Percentiles rank a stretch among this genome's conserved stretches.
These are phyloP conservation scores for Rhinolophus ferrumequinum DNA, from an alignment of 2,113 vertebrate species.

Conservation along the genomic window DNA sequence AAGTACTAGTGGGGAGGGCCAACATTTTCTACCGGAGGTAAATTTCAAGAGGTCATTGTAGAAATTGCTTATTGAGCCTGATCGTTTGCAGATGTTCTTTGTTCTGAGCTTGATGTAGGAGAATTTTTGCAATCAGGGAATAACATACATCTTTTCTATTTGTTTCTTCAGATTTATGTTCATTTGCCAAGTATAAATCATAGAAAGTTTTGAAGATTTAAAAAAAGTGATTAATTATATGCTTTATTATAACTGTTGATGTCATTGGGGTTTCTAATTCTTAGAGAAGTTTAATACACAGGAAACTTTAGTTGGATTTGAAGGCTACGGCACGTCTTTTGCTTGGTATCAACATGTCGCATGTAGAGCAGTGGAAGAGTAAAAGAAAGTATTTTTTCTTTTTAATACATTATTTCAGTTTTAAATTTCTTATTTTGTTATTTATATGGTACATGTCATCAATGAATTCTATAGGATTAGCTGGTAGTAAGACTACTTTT, in stretches of 20 bases:
- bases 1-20: neutral
- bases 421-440: neutral
- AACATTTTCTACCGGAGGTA: neutral
- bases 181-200: neutral
- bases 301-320: neutral
- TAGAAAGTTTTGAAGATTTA: neutral
- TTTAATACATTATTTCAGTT: neutral
- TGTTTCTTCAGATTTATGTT: neutral
- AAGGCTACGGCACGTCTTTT: accelerated
- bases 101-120: neutral
- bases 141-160: neutral
- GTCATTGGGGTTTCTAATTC: neutral
- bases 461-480: neutral
- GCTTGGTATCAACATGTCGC: neutral
- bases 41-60: neutral
- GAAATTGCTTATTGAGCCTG: neutral
- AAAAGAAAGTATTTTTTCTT: neutral
- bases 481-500: slow-evolving; percentile 13
- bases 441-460: neutral
- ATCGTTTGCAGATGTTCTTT: neutral
- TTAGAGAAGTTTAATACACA: neutral
- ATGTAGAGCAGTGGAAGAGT: neutral
- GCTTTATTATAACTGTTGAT: neutral
- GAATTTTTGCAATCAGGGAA: neutral
- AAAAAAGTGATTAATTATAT: neutral